phyloP scores from a whole-genome alignment of 2,113 vertebrate genomes.

The Sterrhoptilus dennistouni region DNA sequence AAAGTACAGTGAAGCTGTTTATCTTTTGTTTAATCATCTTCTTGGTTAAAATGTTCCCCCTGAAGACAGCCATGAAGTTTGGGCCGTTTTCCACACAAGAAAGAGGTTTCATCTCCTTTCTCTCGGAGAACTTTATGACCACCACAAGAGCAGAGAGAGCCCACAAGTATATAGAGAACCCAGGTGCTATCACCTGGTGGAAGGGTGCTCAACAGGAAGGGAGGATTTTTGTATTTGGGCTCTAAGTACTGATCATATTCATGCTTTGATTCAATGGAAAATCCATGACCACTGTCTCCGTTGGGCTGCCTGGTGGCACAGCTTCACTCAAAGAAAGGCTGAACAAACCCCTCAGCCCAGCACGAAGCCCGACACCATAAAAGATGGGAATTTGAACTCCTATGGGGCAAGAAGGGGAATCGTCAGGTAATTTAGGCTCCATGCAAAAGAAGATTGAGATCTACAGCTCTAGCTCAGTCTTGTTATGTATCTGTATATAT shows the following conservation, averaged over 20 bases:
- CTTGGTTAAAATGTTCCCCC: not conserved
- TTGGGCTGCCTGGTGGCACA: not conserved
- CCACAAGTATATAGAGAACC: not conserved
- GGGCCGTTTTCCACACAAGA: not conserved
- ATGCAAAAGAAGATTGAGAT: not conserved
- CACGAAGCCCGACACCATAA: not conserved
- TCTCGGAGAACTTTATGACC: not conserved
- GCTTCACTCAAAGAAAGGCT: not conserved
- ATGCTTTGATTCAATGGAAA: not conserved
- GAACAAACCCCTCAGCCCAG: not conserved
- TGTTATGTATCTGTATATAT: accelerated
- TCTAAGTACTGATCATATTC: not conserved
- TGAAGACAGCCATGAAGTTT: not conserved
- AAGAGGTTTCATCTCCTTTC: not conserved
- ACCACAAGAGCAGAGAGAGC: not conserved
- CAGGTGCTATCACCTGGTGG: not conserved
- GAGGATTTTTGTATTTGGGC: not conserved
- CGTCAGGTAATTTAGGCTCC: not conserved
- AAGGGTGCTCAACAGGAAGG: not conserved
- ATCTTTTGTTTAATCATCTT: not conserved
- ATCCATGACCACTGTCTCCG: not conserved
- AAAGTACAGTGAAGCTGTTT: not conserved
- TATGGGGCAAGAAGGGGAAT: not conserved
- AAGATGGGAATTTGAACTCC: not conserved
- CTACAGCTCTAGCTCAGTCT: not conserved